Conservation (phyloP, 2,797 vertebrate species). For the Anabacerthia variegaticeps region DNA sequence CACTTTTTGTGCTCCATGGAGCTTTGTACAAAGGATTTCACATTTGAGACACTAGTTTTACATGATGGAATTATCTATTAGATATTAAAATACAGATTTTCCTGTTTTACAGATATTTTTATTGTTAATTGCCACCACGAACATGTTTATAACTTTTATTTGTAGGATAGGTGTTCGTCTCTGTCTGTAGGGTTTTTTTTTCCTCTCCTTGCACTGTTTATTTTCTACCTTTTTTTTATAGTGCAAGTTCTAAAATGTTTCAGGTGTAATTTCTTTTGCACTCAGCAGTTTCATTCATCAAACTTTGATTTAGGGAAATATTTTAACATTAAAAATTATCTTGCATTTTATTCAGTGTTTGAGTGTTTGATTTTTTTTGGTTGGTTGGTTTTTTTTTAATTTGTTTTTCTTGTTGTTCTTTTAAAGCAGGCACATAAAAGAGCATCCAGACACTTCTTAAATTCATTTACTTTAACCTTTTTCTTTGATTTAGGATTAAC, state of each 20-base stretch:
- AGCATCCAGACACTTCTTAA: background rate
- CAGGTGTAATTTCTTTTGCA: background rate
- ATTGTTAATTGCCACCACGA: background rate
- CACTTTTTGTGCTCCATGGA: background rate
- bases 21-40: background rate
- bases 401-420: background rate
- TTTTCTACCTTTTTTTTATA: background rate
- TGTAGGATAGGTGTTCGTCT: background rate
- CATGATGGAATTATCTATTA: background rate
- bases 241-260: accelerated
- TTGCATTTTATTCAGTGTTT: background rate
- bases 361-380: background rate
- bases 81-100: background rate
- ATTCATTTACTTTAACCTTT: background rate
- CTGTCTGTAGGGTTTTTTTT: background rate
- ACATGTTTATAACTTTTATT: background rate
- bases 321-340: background rate
- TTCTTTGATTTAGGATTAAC: background rate
- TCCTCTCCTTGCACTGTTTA: background rate
- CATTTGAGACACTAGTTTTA: background rate
- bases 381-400: no score
- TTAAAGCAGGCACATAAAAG: accelerated
- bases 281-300: background rate
- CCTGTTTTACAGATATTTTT: background rate
- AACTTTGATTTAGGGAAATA: background rate